Evolutionary conservation across 2,888 invertebrate genomes (phyloP), one percentile per base, ranked within the genome.

Genomic region (Pachliopta kotzebuea): DNA sequence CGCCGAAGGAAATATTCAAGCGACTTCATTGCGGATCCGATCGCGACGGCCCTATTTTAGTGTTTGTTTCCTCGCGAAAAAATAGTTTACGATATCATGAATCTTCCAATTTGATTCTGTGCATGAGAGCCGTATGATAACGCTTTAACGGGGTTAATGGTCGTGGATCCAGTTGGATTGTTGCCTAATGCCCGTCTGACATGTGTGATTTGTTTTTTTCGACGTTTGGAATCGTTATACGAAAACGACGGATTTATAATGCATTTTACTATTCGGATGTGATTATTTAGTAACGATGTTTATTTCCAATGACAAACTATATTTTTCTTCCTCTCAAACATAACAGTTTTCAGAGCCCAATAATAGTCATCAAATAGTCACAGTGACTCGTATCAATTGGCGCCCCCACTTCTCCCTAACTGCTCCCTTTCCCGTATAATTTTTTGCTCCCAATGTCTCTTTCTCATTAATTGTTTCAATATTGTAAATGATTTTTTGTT

Each of bases 131-230:
- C 71, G 68, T 65, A 62, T 77, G 76, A 76, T 80, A 77, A 75
- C 69, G 68, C 67, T 75, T 72, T 71, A 78, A 76, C 67, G 76
- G 79, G 85, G 86, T 84, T 80, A 85, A 83, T 79, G 79, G 70
- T 76, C 75, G 31, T 61, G 71, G 64, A 67, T 70, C 61, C 68
- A 70, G 69, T 84, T 86, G 86, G 86, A 86, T 72, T 72, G 70
- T 65, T 86, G 86, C 85, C 86, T 86, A 86, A 87, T 85, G 81
- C 72, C 74, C 71, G 68, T 73, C 70, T 74, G 76, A 80, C 78
- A 78, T 74, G 74, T 73, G 72, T 68, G 75, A 73, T 79, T 76
- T 75, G 75, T 71, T 76, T 71, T 70, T 71, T 69, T 68, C 68
- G 63, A 67, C 65, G 37, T 68, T 58, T 56, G 60, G 60, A 57